phyloP scores from a whole-genome alignment of 1,140 invertebrate species.

The Drosophila kurseongensis region DNA sequence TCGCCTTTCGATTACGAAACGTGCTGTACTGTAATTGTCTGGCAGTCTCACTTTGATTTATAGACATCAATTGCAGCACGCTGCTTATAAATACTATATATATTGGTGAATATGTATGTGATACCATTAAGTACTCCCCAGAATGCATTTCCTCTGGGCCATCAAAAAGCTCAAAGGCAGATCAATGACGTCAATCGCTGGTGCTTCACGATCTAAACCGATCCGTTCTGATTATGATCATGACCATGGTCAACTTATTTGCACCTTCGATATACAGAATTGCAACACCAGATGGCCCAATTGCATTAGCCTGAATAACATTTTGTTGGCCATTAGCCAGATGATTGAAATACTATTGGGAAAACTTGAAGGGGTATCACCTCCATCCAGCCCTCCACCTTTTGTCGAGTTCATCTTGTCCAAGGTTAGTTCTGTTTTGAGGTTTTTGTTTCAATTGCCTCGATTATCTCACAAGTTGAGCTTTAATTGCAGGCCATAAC shows the following conservation, averaged over 20 bases:
- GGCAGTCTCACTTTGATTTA: conserved; percentile 22
- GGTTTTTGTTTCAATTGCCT: conserved; percentile 2
- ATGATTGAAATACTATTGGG: conserved; percentile 9
- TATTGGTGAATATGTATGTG: too few species aligned
- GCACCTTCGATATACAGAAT: conserved; percentile 24
- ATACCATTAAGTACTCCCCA: conserved; percentile 1
- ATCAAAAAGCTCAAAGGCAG: conserved; percentile 1
- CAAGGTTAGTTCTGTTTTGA: conserved; percentile 70
- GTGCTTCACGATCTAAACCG: neutral
- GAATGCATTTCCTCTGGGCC: conserved; percentile 15
- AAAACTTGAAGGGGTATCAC: conserved; percentile 5
- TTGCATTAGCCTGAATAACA: conserved; percentile 29
- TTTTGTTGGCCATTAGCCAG: conserved; percentile 59
- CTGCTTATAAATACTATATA: conserved; percentile 6
- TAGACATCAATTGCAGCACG: conserved; percentile 17
- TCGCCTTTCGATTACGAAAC: conserved; percentile 15
- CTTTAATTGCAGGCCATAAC: conserved; percentile 32
- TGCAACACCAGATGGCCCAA: conserved; percentile 14
- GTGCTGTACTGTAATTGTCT: conserved; percentile 13
- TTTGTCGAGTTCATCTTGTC: conserved; percentile 34
- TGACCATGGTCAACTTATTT: conserved; percentile 65
- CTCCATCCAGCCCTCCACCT: conserved; percentile 26
- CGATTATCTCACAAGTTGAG: conserved; percentile 30
- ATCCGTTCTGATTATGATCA: conserved; percentile 36
- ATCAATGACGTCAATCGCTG: conserved; percentile 23